Evolutionary conservation across 2,113 vertebrate genomes (phyloP).

Genomic region (Platichthys stellatus): DNA sequence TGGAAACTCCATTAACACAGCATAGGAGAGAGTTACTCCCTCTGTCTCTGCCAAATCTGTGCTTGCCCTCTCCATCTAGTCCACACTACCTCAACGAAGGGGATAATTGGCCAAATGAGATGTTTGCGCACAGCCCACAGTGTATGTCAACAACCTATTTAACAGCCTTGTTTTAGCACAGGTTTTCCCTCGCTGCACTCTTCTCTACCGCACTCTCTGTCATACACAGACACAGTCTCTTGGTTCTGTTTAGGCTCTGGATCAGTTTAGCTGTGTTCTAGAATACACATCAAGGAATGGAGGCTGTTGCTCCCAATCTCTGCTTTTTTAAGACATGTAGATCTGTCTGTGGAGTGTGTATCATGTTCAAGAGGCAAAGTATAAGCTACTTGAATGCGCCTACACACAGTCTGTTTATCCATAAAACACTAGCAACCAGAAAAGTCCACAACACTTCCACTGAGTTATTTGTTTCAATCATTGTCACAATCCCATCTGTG

Average conservation of each 20-base stretch:
- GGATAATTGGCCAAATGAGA: constrained; percentile 70
- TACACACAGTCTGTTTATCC: constrained; percentile 59
- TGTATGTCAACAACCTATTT: constrained; percentile 74
- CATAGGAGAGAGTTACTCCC: constrained; percentile 36
- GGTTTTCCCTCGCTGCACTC: constrained; percentile 22
- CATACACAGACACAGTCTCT: not conserved
- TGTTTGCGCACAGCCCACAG: constrained; percentile 61
- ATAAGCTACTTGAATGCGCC: constrained; percentile 58
- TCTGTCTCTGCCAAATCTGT: constrained; percentile 29
- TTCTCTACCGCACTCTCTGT: not conserved
- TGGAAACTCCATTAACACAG: constrained; percentile 58
- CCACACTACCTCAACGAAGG: constrained; percentile 39
- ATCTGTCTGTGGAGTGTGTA: constrained; percentile 36
- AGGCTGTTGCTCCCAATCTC: constrained; percentile 6
- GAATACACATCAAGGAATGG: not conserved
- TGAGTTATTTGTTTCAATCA: constrained; percentile 13
- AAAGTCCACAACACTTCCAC: constrained; percentile 3
- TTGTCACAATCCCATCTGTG: not conserved
- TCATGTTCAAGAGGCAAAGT: constrained; percentile 41
- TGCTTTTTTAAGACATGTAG: constrained; percentile 1
- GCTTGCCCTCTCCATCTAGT: constrained; percentile 40
- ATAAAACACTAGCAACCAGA: constrained; percentile 46
- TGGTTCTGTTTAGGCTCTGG: not conserved
- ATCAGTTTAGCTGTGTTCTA: constrained; percentile 25
- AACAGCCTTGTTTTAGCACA: constrained; percentile 53